Evolutionary conservation across 1,140 invertebrate genomes (phyloP), one percentile per base, ranked within the genome.

Genomic region (Neodiprion lecontei): DNA sequence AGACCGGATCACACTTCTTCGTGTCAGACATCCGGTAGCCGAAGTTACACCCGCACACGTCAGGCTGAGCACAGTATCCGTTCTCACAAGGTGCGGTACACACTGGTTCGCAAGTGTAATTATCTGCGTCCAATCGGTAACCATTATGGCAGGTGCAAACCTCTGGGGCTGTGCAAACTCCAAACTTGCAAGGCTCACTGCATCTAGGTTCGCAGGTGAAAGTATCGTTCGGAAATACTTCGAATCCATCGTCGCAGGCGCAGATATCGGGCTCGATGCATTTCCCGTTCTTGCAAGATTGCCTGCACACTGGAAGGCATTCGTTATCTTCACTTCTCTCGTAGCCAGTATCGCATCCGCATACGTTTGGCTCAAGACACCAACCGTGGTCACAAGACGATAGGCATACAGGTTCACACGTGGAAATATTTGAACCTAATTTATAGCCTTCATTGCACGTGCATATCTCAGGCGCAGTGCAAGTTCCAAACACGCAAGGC

Each of bases 111-210:
- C 84, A 85, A 0, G 48, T 65, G 11, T 68, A 74, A 0, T 40
- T 10, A 73, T 61, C 53, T 3, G 53, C 11, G 47, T 76, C 67
- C 23, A 61, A 14, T 49, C 10, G 9, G 73, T 90, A 79, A 23
- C 75, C 78, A 10, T 53, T 12, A 70, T 74, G 86, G 76, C 91
- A 92, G 40, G 88, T 85, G 80, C 91, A 92, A 67, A 89, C 86
- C 78, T 91, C 89, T 3, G 91, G 91, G 0, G 85, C 87, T 7
- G 90, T 89, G 78, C 92, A 93, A 48, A 89, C 87, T 5, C 92
- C 92, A 78, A 93, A 92, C 40, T 88, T 84, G 53, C 53, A 61
- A 9, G 53, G 11, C 53, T 61, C 11, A 17, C 53, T 61, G 8
- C 53, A 61, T 9, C 53, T 61, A 5, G 53, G 53, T 9, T 61